phyloP scores from a whole-genome alignment of 2,888 invertebrate genomes.

The Poecilobothrus nobilitatus region DNA sequence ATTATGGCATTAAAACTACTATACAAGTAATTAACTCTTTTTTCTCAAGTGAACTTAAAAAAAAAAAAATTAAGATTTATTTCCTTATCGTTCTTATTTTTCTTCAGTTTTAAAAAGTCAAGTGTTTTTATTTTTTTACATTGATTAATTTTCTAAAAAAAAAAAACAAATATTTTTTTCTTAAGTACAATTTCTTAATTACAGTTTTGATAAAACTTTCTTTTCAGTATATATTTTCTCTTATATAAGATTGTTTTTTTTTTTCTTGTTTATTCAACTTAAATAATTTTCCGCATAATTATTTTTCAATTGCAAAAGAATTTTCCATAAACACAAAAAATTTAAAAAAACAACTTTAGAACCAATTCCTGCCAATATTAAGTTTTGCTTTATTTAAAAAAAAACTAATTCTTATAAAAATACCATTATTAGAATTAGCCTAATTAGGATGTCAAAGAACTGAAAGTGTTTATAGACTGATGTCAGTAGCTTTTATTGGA shows the following conservation, averaged over 20 bases:
- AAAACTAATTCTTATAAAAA: too few relatives aligned
- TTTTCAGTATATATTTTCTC: too few relatives aligned
- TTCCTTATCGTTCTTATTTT: not conserved
- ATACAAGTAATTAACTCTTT: not conserved
- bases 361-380: too few relatives aligned
- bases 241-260: too few relatives aligned
- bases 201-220: not conserved
- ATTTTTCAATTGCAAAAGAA: not conserved
- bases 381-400: too few relatives aligned
- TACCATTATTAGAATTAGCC: too few relatives aligned
- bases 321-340: not conserved
- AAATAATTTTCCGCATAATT: not conserved
- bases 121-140: not conserved
- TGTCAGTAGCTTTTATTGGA: too few relatives aligned
- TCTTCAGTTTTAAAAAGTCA: not conserved
- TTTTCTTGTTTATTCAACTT: not conserved
- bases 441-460: too few relatives aligned
- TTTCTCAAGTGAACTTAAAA: not conserved
- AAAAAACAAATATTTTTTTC: not conserved
- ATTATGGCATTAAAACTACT: not conserved
- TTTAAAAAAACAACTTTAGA: too few relatives aligned
- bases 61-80: not conserved
- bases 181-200: not conserved
- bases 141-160: not conserved
- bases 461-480: too few relatives aligned